Percentiles rank a stretch among this genome's conserved stretches.
Conservation (phyloP, 2,888 invertebrate genomes). For the Drosophila antonietae region DNA sequence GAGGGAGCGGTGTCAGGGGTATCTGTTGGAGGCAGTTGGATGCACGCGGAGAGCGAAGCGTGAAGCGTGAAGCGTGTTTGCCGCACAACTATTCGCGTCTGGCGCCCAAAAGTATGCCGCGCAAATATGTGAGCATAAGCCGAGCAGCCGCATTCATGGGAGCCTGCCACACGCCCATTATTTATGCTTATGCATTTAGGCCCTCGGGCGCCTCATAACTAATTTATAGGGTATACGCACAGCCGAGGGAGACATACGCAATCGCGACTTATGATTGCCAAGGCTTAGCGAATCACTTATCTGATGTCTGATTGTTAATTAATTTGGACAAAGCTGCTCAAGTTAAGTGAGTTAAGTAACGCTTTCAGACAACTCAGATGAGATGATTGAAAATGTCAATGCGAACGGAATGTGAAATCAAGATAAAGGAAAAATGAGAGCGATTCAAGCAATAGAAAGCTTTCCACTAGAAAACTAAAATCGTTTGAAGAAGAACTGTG, state of each 20-base stretch:
- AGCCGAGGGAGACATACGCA: conserved; percentile 34
- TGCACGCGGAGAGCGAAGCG: conserved; percentile 51
- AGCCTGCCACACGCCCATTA: conserved; percentile 47
- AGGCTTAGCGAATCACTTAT: neutral
- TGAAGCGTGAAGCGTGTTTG: conserved; percentile 49
- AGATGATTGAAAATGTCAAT: neutral
- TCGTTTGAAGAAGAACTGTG: too few relatives aligned
- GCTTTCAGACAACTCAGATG: neutral
- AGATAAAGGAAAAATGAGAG: too few relatives aligned
- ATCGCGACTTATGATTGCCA: conserved; percentile 18
- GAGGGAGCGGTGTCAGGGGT: neutral
- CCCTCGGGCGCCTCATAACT: conserved; percentile 47
- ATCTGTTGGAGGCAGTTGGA: neutral
- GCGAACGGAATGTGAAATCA: neutral
- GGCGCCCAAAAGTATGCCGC: conserved; percentile 70
- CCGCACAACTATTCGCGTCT: conserved; percentile 34
- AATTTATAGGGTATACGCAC: conserved; percentile 58
- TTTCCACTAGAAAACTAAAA: too few relatives aligned
- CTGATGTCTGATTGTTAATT: neutral
- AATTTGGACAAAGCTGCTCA: neutral
- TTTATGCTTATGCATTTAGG: conserved; percentile 76
- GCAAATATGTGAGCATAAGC: conserved; percentile 67
- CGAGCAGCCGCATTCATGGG: conserved; percentile 9
- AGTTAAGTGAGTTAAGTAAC: neutral
- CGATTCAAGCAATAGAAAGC: too few relatives aligned